Percentiles rank a stretch among this genome's conserved stretches.
These are phyloP conservation scores for Pristionchus exspectatus DNA, from an alignment of 2,888 invertebrate species.

Conservation along the genomic window DNA sequence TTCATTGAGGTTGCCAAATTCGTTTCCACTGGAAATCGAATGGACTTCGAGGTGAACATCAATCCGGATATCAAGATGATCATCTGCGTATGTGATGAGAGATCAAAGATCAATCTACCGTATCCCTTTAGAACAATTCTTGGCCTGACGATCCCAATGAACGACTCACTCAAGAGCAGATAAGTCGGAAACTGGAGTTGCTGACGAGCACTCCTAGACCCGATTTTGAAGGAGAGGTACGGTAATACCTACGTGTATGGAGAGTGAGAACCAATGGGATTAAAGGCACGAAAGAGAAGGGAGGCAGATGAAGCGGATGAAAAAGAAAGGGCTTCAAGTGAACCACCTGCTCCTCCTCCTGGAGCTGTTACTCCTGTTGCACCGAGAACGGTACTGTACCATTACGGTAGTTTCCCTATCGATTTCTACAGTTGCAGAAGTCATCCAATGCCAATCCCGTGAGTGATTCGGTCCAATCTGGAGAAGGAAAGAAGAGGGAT, in stretches of 20 bases:
- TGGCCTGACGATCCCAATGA: background rate
- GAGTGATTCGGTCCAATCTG: background rate
- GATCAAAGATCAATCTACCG: slow-evolving; percentile 29
- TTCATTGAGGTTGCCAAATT: background rate
- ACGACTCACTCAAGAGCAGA: background rate
- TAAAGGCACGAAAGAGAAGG: background rate
- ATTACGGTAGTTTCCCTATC: background rate
- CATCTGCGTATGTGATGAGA: slow-evolving; percentile 3
- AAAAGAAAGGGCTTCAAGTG: background rate
- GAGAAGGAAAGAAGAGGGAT: background rate
- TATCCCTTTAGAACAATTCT: background rate
- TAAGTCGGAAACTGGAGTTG: background rate
- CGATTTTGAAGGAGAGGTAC: slow-evolving; percentile 33
- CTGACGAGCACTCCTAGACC: background rate
- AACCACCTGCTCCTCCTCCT: background rate
- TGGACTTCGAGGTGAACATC: slow-evolving; percentile 36
- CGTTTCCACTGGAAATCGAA: slow-evolving; percentile 14
- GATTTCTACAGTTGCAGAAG: background rate
- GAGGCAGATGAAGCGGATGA: slow-evolving; percentile 32
- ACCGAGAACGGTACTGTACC: background rate
- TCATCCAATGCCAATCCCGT: background rate
- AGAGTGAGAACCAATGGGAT: background rate
- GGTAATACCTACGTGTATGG: background rate
- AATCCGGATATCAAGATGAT: background rate
- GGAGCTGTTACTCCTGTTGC: background rate